Evolutionary conservation across 2,888 invertebrate genomes (phyloP).

Genomic region (Phalangium opilio): DNA sequence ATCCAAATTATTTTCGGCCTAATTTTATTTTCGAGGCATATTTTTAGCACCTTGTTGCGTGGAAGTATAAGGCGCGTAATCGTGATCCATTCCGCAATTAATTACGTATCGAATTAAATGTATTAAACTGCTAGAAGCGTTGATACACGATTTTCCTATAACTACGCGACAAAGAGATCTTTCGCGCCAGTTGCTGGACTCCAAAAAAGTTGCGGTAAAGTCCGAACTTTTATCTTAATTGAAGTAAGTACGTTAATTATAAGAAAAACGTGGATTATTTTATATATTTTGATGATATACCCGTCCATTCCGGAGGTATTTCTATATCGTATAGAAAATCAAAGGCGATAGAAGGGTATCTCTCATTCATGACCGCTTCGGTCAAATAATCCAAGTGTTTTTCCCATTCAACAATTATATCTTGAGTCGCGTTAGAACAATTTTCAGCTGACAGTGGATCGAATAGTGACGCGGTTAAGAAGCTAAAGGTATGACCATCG

Average conservation of each 20-base stretch:
- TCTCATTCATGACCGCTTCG: conserved; percentile 42
- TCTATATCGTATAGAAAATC: conserved; percentile 51
- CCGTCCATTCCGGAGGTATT: conserved; percentile 39
- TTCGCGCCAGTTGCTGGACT: conserved; percentile 42
- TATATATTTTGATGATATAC: conserved; percentile 19
- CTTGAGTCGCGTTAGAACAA: conserved; percentile 22
- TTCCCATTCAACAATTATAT: conserved; percentile 27
- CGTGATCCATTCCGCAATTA: conserved; percentile 46
- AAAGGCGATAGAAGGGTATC: conserved; percentile 52
- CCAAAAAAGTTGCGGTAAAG: conserved; percentile 18
- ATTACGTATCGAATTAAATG: conserved; percentile 50
- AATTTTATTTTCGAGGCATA: background rate
- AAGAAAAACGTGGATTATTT: no score
- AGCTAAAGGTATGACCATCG: conserved; percentile 14
- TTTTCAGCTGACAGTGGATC: conserved; percentile 35
- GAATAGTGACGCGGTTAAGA: conserved; percentile 44
- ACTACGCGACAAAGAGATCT: conserved; percentile 39
- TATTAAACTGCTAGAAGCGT: conserved; percentile 50
- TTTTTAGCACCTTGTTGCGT: conserved; percentile 38
- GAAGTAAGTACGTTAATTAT: background rate
- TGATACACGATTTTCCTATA: conserved; percentile 41
- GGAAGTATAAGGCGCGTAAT: conserved; percentile 51
- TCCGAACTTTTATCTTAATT: conserved; percentile 20
- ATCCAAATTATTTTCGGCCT: no score
- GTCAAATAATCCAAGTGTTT: conserved; percentile 26